Evolutionary conservation across 2,113 vertebrate genomes (phyloP), one percentile per base, ranked within the genome.

Genomic region (Gallinago jamesoni): DNA sequence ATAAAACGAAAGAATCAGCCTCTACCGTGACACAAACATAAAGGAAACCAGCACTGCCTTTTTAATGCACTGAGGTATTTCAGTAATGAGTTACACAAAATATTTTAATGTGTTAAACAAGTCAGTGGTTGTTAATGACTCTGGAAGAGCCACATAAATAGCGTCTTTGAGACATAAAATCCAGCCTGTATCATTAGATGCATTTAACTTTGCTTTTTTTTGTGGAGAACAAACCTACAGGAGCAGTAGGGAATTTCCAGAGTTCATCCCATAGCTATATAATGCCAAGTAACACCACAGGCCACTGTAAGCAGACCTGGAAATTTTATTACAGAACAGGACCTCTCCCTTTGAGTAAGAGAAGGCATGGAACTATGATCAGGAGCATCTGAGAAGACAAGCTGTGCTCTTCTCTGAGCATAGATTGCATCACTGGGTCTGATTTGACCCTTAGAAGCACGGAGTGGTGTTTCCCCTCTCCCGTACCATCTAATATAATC

Each of bases 201-300:
- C 64, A 72, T 78, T 97, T 96, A 94, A 68, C 37, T 67, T 87
- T 10, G 59, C 82, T 93, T 93, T 90, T 93, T 90, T 90, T 90
- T 93, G 96, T 81, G 90, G 93, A 90, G 79, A 92, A 74, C 52
- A 81, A 43, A 92, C 78, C 68, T 92, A 55, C 64, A 95, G 60
- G 78, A 88, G 48, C 84, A 75, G 85, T n/a, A 93, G 96, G 92
- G 94, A 94, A 94, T 95, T 96, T 97, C 95, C 94, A 96, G 83
- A 81, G 93, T 84, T 90, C 89, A 84, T 74, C 60, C 77, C 39
- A 67, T 7, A 74, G 91, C 76, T 75, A 9, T 5, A 9, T 20
- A 62, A 70, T 0, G 6, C 79, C 80, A 87, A 87, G 55, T 33
- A 81, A 86, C 47, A 93, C 68, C 83, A 93, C 76, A 89, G 82